Evolutionary conservation across 2,797 vertebrate species (phyloP), one percentile per base, ranked within the genome.

Genomic region (Perodicticus potto): DNA sequence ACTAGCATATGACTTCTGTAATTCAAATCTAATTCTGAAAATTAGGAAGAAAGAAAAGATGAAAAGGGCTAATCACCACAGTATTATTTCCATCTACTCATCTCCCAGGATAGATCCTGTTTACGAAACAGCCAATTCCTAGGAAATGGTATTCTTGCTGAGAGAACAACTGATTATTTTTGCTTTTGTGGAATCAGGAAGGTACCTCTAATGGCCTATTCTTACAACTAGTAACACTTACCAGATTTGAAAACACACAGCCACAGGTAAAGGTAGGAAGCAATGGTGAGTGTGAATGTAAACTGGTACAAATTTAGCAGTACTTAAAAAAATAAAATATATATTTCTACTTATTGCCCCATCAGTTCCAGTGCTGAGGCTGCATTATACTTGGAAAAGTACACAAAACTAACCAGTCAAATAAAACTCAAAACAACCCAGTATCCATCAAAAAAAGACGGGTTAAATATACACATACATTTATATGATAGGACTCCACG

Each of bases 11-110:
- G 74, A n/a, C 8, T 94, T 94, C 40, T 49, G 29, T 72, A 94
- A 73, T 53, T 87, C 93, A 95, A 94, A 72, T 70, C 40, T 67
- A 91, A 88, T 84, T 92, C 49, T 49, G n/a, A 91, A 94, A 93
- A 80, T 59, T 72, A 91, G 55, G 22, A 69, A 94, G 19, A 45
- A 72, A 67, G n/a, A 83, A 77, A 95, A 87, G 8, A 86, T 43
- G 53, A 59, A 83, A 73, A 88, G 7, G 4, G 29, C 37, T 74
- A 90, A 85, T 23, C 95, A 69, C 63, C 16, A 34, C 82, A 86
- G 29, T 43, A 86, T 34, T 83, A 23, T 86, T 86, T 89, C 72
- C 59, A 53, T 43, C 12, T 34, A 63, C 27, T 13, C 67, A 53
- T 65, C 12, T 34, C 49, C 40, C 16, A 91, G 67, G 34, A 61